A percentile compares a stretch with the other conserved stretches of the same genome.
Conservation (phyloP, 2,888 invertebrate genomes). For the Conchocele bisecta region DNA sequence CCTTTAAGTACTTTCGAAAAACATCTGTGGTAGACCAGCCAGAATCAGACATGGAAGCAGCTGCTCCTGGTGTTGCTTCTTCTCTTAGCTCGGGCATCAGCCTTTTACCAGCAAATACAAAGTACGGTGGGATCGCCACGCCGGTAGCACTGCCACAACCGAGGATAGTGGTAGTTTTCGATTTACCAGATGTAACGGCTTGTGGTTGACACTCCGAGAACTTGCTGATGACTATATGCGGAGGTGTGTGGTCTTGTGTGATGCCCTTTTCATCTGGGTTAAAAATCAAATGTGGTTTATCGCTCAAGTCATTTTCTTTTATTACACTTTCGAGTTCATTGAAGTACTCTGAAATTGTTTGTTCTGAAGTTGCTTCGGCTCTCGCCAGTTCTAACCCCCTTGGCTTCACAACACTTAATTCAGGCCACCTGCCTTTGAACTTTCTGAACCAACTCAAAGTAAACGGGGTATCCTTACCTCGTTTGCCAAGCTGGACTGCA, state of each 20-base stretch:
- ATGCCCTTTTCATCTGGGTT: conserved; percentile 43
- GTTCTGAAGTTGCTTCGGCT: conserved; percentile 12
- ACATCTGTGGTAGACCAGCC: conserved; percentile 35
- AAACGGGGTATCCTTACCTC: not conserved
- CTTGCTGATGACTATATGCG: conserved; percentile 15
- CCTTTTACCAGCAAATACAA: conserved; percentile 30
- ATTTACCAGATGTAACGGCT: conserved; percentile 17
- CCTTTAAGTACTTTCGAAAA: conserved; percentile 27
- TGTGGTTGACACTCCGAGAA: conserved; percentile 1
- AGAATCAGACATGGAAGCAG: conserved; percentile 12
- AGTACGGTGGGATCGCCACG: conserved; percentile 27
- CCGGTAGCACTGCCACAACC: conserved; percentile 25
- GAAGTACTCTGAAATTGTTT: conserved; percentile 10
- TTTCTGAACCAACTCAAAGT: conserved; percentile 20
- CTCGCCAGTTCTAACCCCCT: conserved; percentile 3
- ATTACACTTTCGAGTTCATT: conserved; percentile 1
- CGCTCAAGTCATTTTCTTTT: conserved; percentile 17
- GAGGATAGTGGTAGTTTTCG: conserved; percentile 20
- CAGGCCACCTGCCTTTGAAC: conserved; percentile 35
- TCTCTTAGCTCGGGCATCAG: conserved; percentile 13
- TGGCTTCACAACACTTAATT: conserved; percentile 21
- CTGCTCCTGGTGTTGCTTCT: conserved; percentile 23
- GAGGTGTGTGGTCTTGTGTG: conserved; percentile 26
- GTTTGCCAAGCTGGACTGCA: conserved; percentile 3
- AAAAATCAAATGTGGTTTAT: conserved; percentile 27